Base-by-base conservation (phyloP, 64 coral and sea anemone genomes). In the Stichodactyla mertensii region DNA sequence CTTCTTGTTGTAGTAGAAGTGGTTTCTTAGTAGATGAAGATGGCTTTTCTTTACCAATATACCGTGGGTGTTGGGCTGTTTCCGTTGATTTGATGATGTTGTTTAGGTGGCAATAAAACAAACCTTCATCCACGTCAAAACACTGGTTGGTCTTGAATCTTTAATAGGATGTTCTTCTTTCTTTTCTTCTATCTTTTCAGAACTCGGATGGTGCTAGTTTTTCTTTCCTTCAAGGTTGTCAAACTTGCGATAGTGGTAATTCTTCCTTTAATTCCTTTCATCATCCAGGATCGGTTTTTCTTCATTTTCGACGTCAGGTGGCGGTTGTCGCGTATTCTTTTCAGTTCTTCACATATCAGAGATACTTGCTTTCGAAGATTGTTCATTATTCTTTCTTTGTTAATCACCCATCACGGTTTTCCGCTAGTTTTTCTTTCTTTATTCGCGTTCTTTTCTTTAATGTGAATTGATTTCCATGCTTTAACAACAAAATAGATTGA, bases 351-450 rank as follows among this genome's bases (percentile, higher is more conserved):
- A 52, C 82, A 55, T 84, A 55, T 71, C 18, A 7, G 53, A 84
- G 82, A 84, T 11, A 57, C 52, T 53, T 84, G 82, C 2, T 84
- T 84, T 84, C 82, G 53, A 51, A 84, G 82, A 84, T 15, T 84
- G 18, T 84, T 84, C 82, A 84, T 84, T 84, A 59, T 84, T 84
- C 82, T 55, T 84, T 84, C 36, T 57, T 59, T 84, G 54, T 55
- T 53, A 20, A 56, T 84, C 82, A 84, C 1, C 52, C 82, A 57
- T 84, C 82, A 16, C 36, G 19, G 78, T 84, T 84, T 84, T 24
- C 54, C 20, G 6, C 51, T 16, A 84, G 9, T 45, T 82, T 54
- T 84, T 56, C 67, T 84, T 84, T 84, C 51, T 84, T 84, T 84
- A 19, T 84, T 24, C 14, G 15, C 51, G 19, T 84, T 84, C 6